Base-by-base conservation (phyloP, 2,113 vertebrate genomes). In the Rissa tridactyla region DNA sequence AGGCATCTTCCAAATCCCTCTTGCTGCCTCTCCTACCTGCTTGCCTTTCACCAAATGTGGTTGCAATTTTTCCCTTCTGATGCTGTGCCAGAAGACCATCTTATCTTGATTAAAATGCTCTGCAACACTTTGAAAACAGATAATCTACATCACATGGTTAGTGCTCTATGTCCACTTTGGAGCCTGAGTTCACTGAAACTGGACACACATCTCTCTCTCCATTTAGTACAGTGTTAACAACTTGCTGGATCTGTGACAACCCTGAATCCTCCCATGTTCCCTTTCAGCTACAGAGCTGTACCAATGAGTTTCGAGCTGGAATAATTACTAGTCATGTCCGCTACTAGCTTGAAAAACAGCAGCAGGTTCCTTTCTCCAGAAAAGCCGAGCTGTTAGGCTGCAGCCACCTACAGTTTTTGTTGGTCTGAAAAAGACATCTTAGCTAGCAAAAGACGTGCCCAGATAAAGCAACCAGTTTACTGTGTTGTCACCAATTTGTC, bases 11-110 rank as follows among this genome's bases (percentile, higher is more conserved):
- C 51, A 86, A 73, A 76, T 4, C 29, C 30, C 27, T 86, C 72
- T 58, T 70, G 15, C 68, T 88, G 51, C 82, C 32, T 92, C 82
- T 86, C 54, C 78, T 94, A 96, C 90, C 92, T 95, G 75, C 44
- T 83, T 96, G 66, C 58, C 75, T 92, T 96, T 90, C 62, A 47
- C 16, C 71, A 90, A 95, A 95, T 90, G 38, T 94, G 88, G 82
- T 46, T 93, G 71, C 62, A 95, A 86, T 96, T 96, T 77, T 38
- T 73, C 36, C 79, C 29, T 66, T 94, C 66, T 92, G 88, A 88
- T 92, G 85, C 38, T 96, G 62, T 90, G 85, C 94, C 95, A 97
- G 84, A 77, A 65, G 36, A 82, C 79, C 94, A 96, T 89, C 84
- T 95, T 96, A 91, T 51, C 90, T 86, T 44, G 3, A 93, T 94